Base-by-base conservation (phyloP, 2,797 vertebrate species). In the Sebastes cheni region DNA sequence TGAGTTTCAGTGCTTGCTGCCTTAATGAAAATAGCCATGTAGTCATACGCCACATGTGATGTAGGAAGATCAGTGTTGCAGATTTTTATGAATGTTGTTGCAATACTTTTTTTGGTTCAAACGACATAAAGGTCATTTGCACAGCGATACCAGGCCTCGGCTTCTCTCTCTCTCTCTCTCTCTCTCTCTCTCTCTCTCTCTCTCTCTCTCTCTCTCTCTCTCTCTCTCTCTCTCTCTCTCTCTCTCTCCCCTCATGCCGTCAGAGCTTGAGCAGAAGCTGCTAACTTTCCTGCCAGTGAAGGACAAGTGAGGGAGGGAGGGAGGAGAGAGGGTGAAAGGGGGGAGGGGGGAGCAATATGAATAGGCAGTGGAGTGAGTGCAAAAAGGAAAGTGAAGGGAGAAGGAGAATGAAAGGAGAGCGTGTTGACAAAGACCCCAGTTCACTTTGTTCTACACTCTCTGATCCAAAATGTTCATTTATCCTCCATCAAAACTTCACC, bases 231-330 rank as follows among this genome's bases (percentile, higher is more conserved):
- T 25, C 66, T 13, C 29, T 62, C 67, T 56, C 60, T 32, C 52
- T 64, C 64, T 68, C 61, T 23, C 58, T 14, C 32, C 59, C 81
- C 71, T 83, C 59, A 20, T 83, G 81, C 58, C 36, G 30, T 67
- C 74, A 80, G 88, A 86, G 83, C 84, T 79, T 11, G 3, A 84
- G 89, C 80, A 78, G 77, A 89, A 88, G 83, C 88, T 84, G 84
- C 90, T 78, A 92, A 93, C 90, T 89, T 92, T 91, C 79, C 88
- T 91, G 81, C 90, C 79, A 85, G 92, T 86, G 88, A 93, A 93
- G 89, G 93, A 92, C 92, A 80, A 87, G 91, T 14, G 79, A 88
- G 81, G 67, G 82, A 77, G 83, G 71, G 72, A 59, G 52, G 67
- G 69, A 56, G 39, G 61, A 56, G 30, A 23, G 67, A 60, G 84